These are phyloP conservation scores for Achatina immaculata DNA, from an alignment of 1,140 invertebrate species.

Conservation along the genomic window DNA sequence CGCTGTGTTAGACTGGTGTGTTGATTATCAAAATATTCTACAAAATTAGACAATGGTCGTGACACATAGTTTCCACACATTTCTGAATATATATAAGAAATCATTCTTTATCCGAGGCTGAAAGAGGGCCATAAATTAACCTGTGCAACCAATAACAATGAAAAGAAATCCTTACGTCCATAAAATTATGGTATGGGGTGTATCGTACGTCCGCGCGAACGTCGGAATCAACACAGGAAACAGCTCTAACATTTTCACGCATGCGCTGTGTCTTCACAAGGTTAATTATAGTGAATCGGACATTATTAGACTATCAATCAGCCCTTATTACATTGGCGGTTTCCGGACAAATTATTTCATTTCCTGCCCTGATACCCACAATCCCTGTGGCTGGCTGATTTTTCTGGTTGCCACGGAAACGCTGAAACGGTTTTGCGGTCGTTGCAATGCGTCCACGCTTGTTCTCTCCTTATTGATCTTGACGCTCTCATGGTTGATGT, in stretches of 20 bases:
- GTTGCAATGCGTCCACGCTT: background rate
- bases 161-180: too few relatives aligned
- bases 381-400: slow-evolving; percentile 3
- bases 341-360: slow-evolving; percentile 17
- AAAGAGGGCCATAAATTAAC: too few relatives aligned
- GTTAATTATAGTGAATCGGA: slow-evolving; percentile 12
- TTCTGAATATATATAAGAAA: too few relatives aligned
- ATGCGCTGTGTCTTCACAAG: background rate
- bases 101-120: too few relatives aligned
- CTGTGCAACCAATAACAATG: too few relatives aligned
- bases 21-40: too few relatives aligned
- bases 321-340: slow-evolving; percentile 16
- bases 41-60: too few relatives aligned
- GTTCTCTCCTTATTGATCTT: background rate
- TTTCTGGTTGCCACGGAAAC: background rate
- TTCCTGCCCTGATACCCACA: slow-evolving; percentile 8
- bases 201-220: too few relatives aligned
- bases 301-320: slow-evolving; percentile 19
- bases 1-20: too few relatives aligned
- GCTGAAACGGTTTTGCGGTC: background rate
- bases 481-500: background rate
- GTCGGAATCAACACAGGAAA: background rate
- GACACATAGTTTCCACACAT: too few relatives aligned
- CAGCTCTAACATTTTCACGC: background rate
- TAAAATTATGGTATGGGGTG: too few relatives aligned